Conservation (phyloP, 2,888 invertebrate genomes). For the Pinctada fucata region DNA sequence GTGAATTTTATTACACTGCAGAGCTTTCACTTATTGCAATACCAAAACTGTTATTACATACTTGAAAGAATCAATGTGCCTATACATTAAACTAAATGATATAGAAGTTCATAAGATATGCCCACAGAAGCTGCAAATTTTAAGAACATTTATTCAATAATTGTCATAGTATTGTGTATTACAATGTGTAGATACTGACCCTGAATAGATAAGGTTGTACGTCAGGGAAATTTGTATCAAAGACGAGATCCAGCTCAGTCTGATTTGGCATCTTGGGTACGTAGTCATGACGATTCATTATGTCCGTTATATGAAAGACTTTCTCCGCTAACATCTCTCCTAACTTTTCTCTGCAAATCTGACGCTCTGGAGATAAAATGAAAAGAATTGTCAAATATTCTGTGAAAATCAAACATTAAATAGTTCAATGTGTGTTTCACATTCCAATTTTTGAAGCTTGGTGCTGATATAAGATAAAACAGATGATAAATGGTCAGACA, state of each 20-base stretch:
- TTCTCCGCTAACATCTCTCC: constrained; percentile 87
- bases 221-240: constrained; percentile 94
- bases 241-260: constrained; percentile 93
- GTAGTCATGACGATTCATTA: constrained; percentile 97
- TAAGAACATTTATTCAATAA: too few relatives aligned
- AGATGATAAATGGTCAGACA: background rate
- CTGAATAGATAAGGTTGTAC: constrained; percentile 98
- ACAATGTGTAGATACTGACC: constrained; percentile 79
- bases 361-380: constrained; percentile 81
- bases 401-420: too few relatives aligned
- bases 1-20: too few relatives aligned
- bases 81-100: too few relatives aligned
- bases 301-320: constrained; percentile 94
- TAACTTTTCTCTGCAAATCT: constrained; percentile 86
- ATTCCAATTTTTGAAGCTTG: background rate
- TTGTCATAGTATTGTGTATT: too few relatives aligned
- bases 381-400: background rate
- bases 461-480: background rate
- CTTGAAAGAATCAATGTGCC: too few relatives aligned
- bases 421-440: too few relatives aligned
- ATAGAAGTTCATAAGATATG: too few relatives aligned
- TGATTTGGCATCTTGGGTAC: constrained; percentile 96
- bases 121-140: too few relatives aligned
- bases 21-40: too few relatives aligned
- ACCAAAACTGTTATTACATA: too few relatives aligned